Percentiles rank a stretch among this genome's conserved stretches.
Evolutionary conservation across 2,888 invertebrate species (phyloP).

Genomic region (Aphidoletes aphidimyza): DNA sequence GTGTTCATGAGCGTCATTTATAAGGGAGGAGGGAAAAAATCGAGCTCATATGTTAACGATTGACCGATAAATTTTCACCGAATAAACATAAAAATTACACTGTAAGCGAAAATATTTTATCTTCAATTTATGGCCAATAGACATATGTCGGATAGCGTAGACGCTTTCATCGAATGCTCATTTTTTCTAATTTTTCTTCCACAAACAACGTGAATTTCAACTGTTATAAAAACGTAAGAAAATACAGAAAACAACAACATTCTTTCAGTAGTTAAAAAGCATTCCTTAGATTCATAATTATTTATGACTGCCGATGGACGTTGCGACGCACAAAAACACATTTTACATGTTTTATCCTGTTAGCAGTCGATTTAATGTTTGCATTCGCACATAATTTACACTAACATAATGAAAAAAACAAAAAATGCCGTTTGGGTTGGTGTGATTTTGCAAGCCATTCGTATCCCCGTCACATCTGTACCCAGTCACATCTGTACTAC

Average conservation of each 20-base stretch:
- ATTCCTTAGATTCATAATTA: conserved; percentile 23
- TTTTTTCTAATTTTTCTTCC: too few relatives aligned
- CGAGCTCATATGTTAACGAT: background rate
- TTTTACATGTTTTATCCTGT: conserved; percentile 4
- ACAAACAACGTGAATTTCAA: too few relatives aligned
- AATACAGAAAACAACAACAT: background rate
- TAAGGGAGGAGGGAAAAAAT: background rate
- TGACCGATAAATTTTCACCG: background rate
- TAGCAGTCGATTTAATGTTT: background rate
- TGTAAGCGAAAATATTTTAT: too few relatives aligned
- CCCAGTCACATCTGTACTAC: background rate
- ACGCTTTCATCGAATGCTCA: too few relatives aligned
- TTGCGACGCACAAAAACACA: background rate
- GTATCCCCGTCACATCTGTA: background rate
- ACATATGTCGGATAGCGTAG: too few relatives aligned
- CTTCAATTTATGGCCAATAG: too few relatives aligned
- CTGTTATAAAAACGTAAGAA: too few relatives aligned
- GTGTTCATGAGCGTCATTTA: conserved; percentile 37
- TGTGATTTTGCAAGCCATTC: too few relatives aligned
- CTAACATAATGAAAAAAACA: background rate
- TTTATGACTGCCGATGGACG: background rate
- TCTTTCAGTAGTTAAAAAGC: conserved; percentile 17
- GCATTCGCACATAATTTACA: background rate
- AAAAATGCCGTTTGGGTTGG: background rate
- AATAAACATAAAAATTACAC: background rate